Conservation (phyloP, 2,113 vertebrate genomes). For the Origma solitaria region DNA sequence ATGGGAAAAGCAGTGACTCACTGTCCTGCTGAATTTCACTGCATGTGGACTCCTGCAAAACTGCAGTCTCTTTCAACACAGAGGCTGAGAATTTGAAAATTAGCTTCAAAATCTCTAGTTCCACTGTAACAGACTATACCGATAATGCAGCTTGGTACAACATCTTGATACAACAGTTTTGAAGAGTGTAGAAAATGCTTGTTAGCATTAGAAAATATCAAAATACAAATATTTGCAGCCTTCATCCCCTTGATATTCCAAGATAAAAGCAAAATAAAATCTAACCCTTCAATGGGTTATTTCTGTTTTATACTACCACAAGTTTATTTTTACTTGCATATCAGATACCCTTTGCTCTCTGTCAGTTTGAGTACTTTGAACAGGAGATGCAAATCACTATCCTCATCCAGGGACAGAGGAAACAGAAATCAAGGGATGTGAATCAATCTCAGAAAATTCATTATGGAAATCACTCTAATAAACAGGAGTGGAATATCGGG, state of each 20-base stretch:
- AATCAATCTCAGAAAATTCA: background rate
- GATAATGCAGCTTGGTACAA: background rate
- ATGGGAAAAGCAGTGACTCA: fast-evolving
- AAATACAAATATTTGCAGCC: background rate
- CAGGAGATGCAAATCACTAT: background rate
- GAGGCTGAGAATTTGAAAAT: background rate
- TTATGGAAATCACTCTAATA: background rate
- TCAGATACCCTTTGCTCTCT: background rate
- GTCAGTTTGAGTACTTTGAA: background rate
- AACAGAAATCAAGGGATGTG: background rate
- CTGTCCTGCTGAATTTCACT: background rate
- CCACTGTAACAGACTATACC: background rate
- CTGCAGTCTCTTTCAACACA: background rate
- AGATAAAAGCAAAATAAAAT: background rate
- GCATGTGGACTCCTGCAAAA: background rate
- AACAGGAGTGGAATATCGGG: background rate
- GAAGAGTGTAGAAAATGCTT: background rate
- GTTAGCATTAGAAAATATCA: background rate
- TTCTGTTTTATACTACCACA: background rate
- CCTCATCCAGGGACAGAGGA: background rate
- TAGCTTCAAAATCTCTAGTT: background rate
- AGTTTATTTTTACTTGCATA: background rate
- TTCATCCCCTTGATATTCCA: background rate
- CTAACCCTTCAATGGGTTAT: background rate
- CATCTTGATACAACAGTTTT: background rate